Evolutionary conservation across 2,113 vertebrate genomes (phyloP), one percentile per base, ranked within the genome.

Genomic region (Neopipo cinnamomea): DNA sequence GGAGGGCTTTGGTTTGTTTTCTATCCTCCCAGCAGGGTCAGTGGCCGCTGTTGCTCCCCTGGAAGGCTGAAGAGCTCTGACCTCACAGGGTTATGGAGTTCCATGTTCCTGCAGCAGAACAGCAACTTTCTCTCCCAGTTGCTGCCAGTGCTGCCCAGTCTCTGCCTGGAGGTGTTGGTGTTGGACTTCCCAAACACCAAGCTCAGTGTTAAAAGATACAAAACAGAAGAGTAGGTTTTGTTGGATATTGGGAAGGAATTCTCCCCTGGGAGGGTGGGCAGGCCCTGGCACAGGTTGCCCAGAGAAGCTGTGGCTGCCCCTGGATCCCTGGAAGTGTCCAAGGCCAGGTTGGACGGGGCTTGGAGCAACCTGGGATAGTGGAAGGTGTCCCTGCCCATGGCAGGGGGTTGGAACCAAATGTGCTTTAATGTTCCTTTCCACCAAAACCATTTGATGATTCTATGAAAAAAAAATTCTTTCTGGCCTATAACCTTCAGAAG

Each of bases 181-280:
- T 21, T 62, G 21, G 28, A 3, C 10, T 30, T 75, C 73, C 52
- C 17, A 6, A 9, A 53, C 22, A 6, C 22, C 3, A 22, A 8
- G 6, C n/a, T 63, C 7, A 2, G 67, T 14, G 12, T 12, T 21
- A 59, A 33, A 66, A 9, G 16, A 16, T 16, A 23, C 8, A 31
- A 17, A 52, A 9, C 20, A 21, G 49, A 37, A 59, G 18, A 37
- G 5, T 15, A n/a, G 24, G 24, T 49, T 70, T 53, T 39, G 20
- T 31, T 39, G 49, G 35, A 13, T 53, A 13, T 8, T 4, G 31
- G 52, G 71, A 27, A n/a, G 52, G 17, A 18, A 25, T 44, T 20
- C 4, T 2, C 20, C 7, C 31, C 52, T 44, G 39, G 1, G 39
- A 73, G 52, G 30, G 17, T 25, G 39, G 12, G 0, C 2, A 56